These are phyloP conservation scores for Mesocricetus auratus DNA, from an alignment of 2,113 vertebrate species.

Conservation along the genomic window DNA sequence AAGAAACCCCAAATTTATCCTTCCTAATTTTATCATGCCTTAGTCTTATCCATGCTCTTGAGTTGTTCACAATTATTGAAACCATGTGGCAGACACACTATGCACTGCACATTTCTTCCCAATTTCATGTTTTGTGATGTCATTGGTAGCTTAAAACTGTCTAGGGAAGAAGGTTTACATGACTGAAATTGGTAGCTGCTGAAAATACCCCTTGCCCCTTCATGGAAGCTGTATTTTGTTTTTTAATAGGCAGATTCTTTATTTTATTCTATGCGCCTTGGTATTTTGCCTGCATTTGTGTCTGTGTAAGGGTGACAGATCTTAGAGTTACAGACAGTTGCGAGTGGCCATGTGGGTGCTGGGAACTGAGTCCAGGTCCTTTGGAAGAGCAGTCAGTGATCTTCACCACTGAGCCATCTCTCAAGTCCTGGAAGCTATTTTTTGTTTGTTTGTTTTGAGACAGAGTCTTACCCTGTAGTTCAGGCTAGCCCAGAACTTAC, in stretches of 20 bases:
- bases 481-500: neutral
- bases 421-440: neutral
- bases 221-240: neutral
- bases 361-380: neutral
- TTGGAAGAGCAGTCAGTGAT: neutral
- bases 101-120: neutral
- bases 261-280: neutral
- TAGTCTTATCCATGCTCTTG: neutral
- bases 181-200: neutral
- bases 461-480: neutral
- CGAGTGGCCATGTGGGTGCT: neutral
- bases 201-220: neutral
- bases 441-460: neutral
- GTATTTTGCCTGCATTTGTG: neutral
- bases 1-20: neutral
- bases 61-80: neutral
- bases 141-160: neutral
- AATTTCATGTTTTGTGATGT: neutral
- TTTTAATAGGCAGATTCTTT: neutral
- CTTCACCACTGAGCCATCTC: neutral
- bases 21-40: constrained; percentile 17
- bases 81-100: neutral
- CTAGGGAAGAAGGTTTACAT: neutral
- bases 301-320: neutral
- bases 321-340: neutral